Conservation (phyloP, 1,140 invertebrate genomes). For the Drosophila nasuta region DNA sequence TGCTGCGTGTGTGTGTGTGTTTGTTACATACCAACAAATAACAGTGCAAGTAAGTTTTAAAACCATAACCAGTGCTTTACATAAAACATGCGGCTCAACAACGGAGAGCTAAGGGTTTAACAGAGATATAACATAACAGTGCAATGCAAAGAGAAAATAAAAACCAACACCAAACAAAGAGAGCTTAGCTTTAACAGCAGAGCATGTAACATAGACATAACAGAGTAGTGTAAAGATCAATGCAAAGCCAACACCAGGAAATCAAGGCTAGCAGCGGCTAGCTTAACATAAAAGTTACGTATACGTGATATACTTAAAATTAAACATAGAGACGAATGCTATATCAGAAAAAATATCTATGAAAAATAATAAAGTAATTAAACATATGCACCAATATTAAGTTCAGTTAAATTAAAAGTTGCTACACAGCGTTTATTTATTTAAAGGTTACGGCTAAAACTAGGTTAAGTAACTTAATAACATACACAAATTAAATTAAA, state of each 20-base stretch:
- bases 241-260: no score
- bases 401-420: constrained; percentile 5
- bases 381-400: constrained; percentile 32
- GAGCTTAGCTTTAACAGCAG: no score
- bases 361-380: no score
- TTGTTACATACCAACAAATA: constrained; percentile 63
- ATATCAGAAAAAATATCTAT: no score
- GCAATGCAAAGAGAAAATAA: no score
- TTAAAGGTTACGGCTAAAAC: constrained; percentile 1
- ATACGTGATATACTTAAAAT: no score
- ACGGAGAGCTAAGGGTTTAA: neutral
- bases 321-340: no score
- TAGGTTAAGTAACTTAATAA: constrained; percentile 5
- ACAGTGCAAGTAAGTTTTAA: constrained; percentile 21
- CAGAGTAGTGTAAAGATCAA: no score
- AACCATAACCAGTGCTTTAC: constrained; percentile 45
- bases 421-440: constrained; percentile 45
- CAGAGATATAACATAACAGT: neutral
- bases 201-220: no score
- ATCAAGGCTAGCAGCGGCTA: no score
- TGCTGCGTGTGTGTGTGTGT: constrained; percentile 16
- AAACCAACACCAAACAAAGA: no score
- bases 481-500: neutral
- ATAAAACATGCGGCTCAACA: constrained; percentile 22
- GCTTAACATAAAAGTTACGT: no score